phyloP scores from a whole-genome alignment of 2,888 invertebrate genomes.

The Cheilosia scutellata region DNA sequence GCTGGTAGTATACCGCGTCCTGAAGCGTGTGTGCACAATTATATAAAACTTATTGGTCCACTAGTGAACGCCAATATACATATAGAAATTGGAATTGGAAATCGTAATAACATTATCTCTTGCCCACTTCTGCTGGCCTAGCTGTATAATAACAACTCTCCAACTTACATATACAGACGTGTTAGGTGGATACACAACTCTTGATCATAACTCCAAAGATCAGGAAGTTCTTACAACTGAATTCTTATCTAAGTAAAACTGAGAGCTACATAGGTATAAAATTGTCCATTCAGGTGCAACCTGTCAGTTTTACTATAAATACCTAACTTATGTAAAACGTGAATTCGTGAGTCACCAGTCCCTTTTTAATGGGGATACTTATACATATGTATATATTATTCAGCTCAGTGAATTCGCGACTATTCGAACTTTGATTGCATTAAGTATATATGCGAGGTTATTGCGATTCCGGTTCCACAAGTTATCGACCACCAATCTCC shows the following conservation, averaged over 20 bases:
- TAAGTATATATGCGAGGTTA: conserved; percentile 10
- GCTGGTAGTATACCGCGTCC: no score
- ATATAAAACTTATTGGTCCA: no score
- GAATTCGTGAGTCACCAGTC: conserved; percentile 28
- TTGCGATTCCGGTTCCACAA: conserved; percentile 64
- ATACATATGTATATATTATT: no score
- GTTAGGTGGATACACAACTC: not conserved
- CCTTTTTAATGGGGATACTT: conserved; percentile 7
- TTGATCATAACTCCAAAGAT: not conserved
- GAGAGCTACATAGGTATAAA: not conserved
- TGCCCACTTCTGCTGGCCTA: no score
- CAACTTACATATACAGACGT: not conserved
- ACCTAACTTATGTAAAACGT: conserved; percentile 25
- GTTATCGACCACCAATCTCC: conserved; percentile 48
- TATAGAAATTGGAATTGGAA: no score
- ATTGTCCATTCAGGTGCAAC: conserved; percentile 24
- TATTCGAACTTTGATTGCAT: conserved; percentile 34
- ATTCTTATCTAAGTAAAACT: conserved; percentile 6
- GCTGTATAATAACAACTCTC: no score
- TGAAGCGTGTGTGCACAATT: no score
- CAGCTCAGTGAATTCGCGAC: conserved; percentile 14
- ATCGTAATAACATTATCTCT: no score
- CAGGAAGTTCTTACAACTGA: not conserved
- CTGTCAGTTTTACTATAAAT: conserved; percentile 32
- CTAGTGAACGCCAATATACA: no score